Conservation (phyloP, 2,888 invertebrate species). For the Ecliptopera silaceata region DNA sequence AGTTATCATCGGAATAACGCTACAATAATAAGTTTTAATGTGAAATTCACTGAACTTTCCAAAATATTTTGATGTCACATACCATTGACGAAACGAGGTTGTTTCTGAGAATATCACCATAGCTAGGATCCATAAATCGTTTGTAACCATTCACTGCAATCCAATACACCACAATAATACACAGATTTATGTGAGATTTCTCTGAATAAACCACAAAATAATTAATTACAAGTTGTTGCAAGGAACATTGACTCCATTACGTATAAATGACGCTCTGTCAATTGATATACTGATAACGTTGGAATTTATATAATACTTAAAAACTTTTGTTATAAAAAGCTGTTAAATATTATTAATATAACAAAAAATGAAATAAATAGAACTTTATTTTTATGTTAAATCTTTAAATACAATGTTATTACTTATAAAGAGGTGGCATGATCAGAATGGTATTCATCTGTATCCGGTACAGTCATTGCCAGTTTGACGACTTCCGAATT, state of each 20-base stretch:
- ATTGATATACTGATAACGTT: conserved; percentile 54
- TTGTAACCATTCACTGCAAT: conserved; percentile 64
- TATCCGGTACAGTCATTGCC: conserved; percentile 72
- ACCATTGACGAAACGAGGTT: conserved; percentile 75
- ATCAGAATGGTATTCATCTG: conserved; percentile 39
- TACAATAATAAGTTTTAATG: conserved; percentile 38
- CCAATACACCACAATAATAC: conserved; percentile 56
- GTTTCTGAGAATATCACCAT: conserved; percentile 57
- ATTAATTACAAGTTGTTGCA: conserved; percentile 61
- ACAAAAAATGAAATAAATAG: neutral
- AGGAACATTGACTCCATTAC: conserved; percentile 85
- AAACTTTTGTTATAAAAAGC: neutral
- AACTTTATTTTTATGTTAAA: neutral
- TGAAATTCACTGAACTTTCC: conserved; percentile 74
- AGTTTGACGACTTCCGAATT: conserved; percentile 79
- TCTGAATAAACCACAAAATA: conserved; percentile 54
- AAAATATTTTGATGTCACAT: conserved; percentile 84
- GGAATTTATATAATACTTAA: conserved; percentile 56
- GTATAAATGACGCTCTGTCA: conserved; percentile 86
- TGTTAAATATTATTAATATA: neutral
- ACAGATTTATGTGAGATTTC: conserved; percentile 66
- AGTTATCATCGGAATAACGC: conserved; percentile 37
- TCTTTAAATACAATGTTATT: neutral
- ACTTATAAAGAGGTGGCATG: neutral
- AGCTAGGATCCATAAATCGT: conserved; percentile 65